Conservation (phyloP, 2,888 invertebrate genomes). For the Hemithea aestivaria region DNA sequence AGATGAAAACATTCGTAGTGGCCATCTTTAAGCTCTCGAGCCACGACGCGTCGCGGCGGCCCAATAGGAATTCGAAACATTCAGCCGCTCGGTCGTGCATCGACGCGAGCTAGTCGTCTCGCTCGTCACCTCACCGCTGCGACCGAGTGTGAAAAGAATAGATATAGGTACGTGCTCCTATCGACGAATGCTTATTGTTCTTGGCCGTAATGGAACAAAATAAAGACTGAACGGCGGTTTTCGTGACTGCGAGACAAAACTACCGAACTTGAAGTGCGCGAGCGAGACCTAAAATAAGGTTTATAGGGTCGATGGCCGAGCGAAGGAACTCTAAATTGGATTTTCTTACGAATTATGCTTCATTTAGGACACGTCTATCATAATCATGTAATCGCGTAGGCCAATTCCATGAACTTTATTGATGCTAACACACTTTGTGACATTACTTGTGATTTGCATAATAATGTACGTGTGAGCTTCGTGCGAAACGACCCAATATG, state of each 20-base stretch:
- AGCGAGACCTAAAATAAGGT: constrained; percentile 60
- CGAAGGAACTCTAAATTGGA: constrained; percentile 71
- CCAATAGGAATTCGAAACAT: constrained; percentile 74
- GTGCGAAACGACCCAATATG: constrained; percentile 3
- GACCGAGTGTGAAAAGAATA: constrained; percentile 51
- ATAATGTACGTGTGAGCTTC: constrained; percentile 9
- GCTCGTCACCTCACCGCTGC: constrained; percentile 33
- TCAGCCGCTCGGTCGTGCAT: constrained; percentile 39
- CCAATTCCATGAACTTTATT: constrained; percentile 28
- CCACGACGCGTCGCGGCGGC: constrained; percentile 33
- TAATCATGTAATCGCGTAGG: constrained; percentile 34
- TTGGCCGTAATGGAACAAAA: constrained; percentile 76
- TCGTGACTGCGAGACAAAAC: constrained; percentile 72
- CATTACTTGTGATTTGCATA: constrained; percentile 4
- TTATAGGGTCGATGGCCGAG: constrained; percentile 76
- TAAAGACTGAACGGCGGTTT: constrained; percentile 77
- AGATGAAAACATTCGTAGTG: constrained; percentile 66
- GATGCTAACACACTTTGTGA: constrained; percentile 24
- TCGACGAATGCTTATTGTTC: constrained; percentile 74
- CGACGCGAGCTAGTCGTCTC: constrained; percentile 51
- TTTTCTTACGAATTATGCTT: constrained; percentile 65
- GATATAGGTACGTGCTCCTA: constrained; percentile 59
- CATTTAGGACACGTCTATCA: constrained; percentile 60
- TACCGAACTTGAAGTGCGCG: constrained; percentile 43
- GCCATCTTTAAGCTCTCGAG: constrained; percentile 71